phyloP scores from a whole-genome alignment of 2,888 invertebrate species.

The Galeruca laticollis region DNA sequence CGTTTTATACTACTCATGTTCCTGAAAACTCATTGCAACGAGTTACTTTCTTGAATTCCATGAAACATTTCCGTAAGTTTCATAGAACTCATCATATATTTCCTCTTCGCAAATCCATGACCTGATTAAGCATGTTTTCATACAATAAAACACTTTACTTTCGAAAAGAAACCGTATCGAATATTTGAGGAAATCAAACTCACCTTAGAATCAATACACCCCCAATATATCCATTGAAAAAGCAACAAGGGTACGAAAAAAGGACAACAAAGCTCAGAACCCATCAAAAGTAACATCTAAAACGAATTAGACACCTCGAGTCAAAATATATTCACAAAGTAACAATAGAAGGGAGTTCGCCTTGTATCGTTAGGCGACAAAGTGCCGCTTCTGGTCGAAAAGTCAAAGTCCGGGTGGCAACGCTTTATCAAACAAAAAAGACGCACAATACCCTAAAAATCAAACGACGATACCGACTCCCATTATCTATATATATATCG shows the following conservation, averaged over 20 bases:
- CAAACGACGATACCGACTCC: conserved; percentile 43
- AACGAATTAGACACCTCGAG: conserved; percentile 47
- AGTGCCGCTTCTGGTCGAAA: conserved; percentile 55
- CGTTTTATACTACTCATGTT: too few species aligned
- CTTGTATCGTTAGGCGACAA: conserved; percentile 54
- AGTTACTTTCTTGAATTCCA: too few species aligned
- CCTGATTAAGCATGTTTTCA: too few species aligned
- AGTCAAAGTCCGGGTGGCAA: conserved; percentile 57
- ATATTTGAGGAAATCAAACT: not conserved
- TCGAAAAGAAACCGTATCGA: not conserved
- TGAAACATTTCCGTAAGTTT: too few species aligned
- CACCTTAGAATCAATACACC: conserved; percentile 1
- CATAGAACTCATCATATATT: too few species aligned
- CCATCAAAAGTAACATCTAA: conserved; percentile 34
- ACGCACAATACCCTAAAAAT: conserved; percentile 42
- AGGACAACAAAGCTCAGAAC: conserved; percentile 30
- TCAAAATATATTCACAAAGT: conserved; percentile 44
- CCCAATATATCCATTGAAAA: conserved; percentile 12
- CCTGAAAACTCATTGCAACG: too few species aligned
- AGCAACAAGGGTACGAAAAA: conserved; percentile 18
- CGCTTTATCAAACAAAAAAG: conserved; percentile 45
- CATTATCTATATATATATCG: conserved; percentile 11
- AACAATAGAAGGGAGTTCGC: conserved; percentile 42
- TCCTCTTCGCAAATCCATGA: too few species aligned
- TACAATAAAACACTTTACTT: too few species aligned